phyloP scores from a whole-genome alignment of 2,888 invertebrate genomes.

The Enchytraeus crypticus region DNA sequence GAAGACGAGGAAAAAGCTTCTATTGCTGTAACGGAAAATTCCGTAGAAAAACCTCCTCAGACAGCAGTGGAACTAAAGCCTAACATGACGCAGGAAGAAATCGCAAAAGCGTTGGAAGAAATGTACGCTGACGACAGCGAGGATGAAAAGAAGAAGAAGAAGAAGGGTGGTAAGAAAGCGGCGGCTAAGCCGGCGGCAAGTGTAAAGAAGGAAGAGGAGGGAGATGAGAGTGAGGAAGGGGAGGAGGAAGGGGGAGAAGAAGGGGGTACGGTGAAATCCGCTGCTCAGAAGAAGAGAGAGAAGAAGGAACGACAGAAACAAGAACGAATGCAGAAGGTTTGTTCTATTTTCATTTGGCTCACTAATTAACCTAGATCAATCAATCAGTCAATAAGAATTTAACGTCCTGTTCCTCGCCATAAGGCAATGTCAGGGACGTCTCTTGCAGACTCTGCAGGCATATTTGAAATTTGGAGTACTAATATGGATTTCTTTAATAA shows the following conservation, averaged over 20 bases:
- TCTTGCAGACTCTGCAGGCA: too few species aligned
- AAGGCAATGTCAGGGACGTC: too few species aligned
- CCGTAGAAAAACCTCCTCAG: conserved; percentile 29
- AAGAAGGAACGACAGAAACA: conserved; percentile 75
- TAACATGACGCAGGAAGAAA: conserved; percentile 64
- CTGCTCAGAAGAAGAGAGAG: conserved; percentile 62
- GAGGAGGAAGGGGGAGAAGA: conserved; percentile 17
- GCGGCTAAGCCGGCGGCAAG: conserved; percentile 2
- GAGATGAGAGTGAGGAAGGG: conserved; percentile 32
- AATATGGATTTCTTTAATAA: too few species aligned
- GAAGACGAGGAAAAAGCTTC: conserved; percentile 38
- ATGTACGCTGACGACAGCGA: conserved; percentile 24
- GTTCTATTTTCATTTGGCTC: too few species aligned
- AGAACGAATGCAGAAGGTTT: too few species aligned
- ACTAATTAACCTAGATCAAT: too few species aligned
- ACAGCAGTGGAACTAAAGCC: conserved; percentile 12
- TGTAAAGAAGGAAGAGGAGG: conserved; percentile 32
- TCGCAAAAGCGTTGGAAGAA: conserved; percentile 15
- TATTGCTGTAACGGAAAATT: conserved; percentile 32
- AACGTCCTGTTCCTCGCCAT: too few species aligned
- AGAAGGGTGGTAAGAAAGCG: conserved; percentile 47
- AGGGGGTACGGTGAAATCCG: conserved; percentile 25
- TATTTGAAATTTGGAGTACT: too few species aligned
- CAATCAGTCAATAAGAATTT: too few species aligned
- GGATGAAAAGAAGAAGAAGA: conserved; percentile 11